Evolutionary conservation across 2,797 vertebrate genomes (phyloP), one percentile per base, ranked within the genome.

Genomic region (Lagodon rhomboides): DNA sequence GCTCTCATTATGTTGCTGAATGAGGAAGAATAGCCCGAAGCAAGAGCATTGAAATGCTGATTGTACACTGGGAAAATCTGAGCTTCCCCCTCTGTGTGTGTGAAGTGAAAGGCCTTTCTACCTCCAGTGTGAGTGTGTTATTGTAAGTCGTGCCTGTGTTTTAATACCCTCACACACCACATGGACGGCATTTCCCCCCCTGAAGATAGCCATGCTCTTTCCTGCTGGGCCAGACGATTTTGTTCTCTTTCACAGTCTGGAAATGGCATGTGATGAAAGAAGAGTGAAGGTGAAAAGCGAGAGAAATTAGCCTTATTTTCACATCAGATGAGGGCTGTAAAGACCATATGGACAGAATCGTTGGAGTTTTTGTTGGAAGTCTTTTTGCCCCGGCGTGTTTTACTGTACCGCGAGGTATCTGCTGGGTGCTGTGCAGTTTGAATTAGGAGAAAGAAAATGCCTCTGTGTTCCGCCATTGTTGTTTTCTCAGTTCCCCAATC

Each of bases 401-500:
- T 43, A 49, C 44, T 41, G 18, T 6, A 1, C 12, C 50, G 27
- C 56, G 62, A 34, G 22, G 5, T 47, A 8, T 63, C 9, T 47
- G 59, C 50, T n/a, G 11, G 62, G 34, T 80, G 72, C 55, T 59
- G 54, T 79, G 71, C 53, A 67, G 77, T 78, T 71, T 68, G 34
- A 73, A 68, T 73, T 8, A 18, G 12, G 16, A 69, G 47, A 76
- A 82, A 67, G 44, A 73, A 89, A 85, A 81, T 43, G 59, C 72
- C 38, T 73, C 58, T 69, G 25, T 60, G 10, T 68, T 79, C 50
- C 62, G 61, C 4, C 30, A 71, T 70, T 63, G 43, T 30, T 72
- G 54, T 72, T 69, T 73, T 91, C 69, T 87, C 81, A 81, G 77
- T 89, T 90, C 83, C 70, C 43, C 68, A 82, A 62, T 82, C 12